Conservation (phyloP, 2,888 invertebrate genomes). For the Stictocephala bisonia region DNA sequence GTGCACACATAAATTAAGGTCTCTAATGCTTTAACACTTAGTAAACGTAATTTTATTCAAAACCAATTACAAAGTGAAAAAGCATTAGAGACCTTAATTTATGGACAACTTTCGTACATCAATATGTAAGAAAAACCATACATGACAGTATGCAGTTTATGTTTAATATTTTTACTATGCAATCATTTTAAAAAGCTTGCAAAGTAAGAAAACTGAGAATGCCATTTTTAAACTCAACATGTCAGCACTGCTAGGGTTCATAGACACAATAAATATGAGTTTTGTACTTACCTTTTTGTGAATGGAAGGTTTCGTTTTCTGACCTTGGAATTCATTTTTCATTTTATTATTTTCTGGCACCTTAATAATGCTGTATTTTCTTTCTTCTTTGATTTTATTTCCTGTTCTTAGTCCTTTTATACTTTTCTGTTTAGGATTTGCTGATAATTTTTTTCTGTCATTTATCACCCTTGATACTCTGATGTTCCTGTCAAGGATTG, state of each 20-base stretch:
- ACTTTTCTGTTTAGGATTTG: background rate
- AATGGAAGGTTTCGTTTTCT: slow-evolving; percentile 17
- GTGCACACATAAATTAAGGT: too few relatives aligned
- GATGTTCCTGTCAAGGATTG: slow-evolving; percentile 5
- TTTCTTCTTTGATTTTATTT: background rate
- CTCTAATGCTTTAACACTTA: too few relatives aligned
- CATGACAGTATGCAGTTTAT: background rate
- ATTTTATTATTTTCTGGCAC: background rate
- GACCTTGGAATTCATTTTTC: slow-evolving; percentile 15
- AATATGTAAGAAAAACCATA: too few relatives aligned
- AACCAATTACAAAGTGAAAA: too few relatives aligned
- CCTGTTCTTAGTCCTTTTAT: background rate
- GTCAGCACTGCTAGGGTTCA: background rate
- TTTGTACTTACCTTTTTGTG: slow-evolving; percentile 19
- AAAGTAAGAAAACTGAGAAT: background rate
- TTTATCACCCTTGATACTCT: background rate
- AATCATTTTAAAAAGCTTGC: background rate
- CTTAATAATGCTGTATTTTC: background rate
- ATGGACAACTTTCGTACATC: too few relatives aligned
- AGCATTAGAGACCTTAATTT: too few relatives aligned
- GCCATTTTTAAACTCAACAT: background rate
- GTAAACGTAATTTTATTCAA: too few relatives aligned
- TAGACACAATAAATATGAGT: too few relatives aligned
- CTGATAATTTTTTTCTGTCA: background rate
- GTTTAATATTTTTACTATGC: background rate